phyloP scores from a whole-genome alignment of 2,113 vertebrate species.

The Bolborhynchus lineola region DNA sequence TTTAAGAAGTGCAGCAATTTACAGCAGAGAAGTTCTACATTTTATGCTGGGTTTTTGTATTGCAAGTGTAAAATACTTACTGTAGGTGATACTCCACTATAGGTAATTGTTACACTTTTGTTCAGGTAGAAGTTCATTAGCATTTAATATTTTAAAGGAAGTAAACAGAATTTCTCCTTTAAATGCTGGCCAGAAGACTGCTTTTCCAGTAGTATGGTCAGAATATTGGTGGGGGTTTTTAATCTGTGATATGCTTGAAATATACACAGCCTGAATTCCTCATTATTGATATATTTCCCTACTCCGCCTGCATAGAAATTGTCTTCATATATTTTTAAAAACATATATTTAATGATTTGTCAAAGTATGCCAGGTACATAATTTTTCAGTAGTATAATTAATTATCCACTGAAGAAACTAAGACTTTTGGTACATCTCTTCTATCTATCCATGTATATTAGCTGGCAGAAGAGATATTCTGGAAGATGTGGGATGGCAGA shows the following conservation, averaged over 20 bases:
- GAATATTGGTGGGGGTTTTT: accelerated
- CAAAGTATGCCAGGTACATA: background rate
- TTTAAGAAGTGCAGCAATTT: background rate
- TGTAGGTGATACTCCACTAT: background rate
- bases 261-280: background rate
- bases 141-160: background rate
- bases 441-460: background rate
- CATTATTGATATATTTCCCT: background rate
- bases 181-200: background rate
- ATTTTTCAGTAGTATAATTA: background rate
- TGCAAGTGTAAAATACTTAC: background rate
- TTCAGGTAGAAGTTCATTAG: background rate
- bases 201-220: background rate
- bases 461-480: background rate
- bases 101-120: background rate
- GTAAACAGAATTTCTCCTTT: background rate
- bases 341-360: background rate
- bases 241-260: background rate
- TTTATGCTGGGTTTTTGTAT: background rate
- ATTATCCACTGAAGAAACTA: background rate
- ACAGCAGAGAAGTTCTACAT: background rate
- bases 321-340: background rate
- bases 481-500: background rate
- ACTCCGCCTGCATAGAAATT: background rate
- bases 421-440: background rate